Base-by-base conservation (phyloP, 64 coral and sea anemone species). In the Anthopleura sola region DNA sequence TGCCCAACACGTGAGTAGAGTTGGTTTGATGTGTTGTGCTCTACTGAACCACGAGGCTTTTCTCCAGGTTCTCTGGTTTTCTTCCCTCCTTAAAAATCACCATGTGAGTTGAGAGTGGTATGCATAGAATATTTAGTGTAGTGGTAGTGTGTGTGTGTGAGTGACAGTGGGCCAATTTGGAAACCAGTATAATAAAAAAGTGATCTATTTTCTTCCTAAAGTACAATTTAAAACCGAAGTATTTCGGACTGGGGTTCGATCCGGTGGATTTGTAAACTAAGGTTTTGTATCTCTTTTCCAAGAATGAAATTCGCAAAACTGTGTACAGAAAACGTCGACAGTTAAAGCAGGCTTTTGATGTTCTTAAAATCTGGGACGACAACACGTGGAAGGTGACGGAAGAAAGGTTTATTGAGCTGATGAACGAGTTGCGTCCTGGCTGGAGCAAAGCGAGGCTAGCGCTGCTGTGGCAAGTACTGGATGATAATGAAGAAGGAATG, bases 261-360 rank as follows among this genome's bases (percentile, higher is more conserved):
- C 21, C 5, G 36, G 9, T 44, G 37, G 7, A 6, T 23, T 33
- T 11, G 3, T 48, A 20, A 77, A 48, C 3, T 48, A 48, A 48
- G 17, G 19, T 84, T 51, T 78, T 18, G 38, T 66, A 80, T 60
- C 36, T 83, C 40, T 37, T 32, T 24, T 82, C 19, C 11, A 77
- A 98, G 95, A 98, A 98, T 75, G 95, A 98, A 82, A 89, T 98
- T 34, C 86, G 95, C n/a, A 90, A 88, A 51, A 90, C 92, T 80
- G 95, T 93, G 24, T 98, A 91, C 78, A 85, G 92, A 56, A 98
- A 93, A 62, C 86, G 95, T 47, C 82, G 91, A 40, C 95, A 98
- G 54, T 84, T 98, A 53, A 98, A 91, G 68, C 62, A 88, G 12
- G 95, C 95, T 9, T 98, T 93, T 93, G 91, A 98, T 39, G 89